A percentile compares a stretch with the other conserved stretches of the same genome.
Evolutionary conservation across 2,888 invertebrate species (phyloP).

Genomic region (Erannis defoliaria): DNA sequence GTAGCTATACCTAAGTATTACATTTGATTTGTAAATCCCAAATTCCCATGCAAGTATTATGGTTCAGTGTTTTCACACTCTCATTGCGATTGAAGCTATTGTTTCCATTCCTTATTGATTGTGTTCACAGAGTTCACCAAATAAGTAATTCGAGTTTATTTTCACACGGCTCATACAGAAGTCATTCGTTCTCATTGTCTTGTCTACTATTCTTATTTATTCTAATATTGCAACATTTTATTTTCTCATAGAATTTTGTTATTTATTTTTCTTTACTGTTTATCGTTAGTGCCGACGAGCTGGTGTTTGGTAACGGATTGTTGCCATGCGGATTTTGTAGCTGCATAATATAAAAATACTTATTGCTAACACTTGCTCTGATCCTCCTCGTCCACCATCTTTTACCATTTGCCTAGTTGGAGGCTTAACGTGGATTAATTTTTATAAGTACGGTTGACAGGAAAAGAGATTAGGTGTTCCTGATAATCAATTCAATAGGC

Average conservation of each 20-base stretch:
- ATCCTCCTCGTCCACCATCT: too few species aligned
- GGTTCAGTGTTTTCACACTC: conserved; percentile 41
- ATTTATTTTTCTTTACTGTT: conserved; percentile 9
- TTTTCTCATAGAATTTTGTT: conserved; percentile 8
- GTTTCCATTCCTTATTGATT: conserved; percentile 51
- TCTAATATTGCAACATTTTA: conserved; percentile 23
- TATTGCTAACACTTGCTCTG: too few species aligned
- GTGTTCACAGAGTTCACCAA: conserved; percentile 41
- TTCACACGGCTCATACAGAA: conserved; percentile 44
- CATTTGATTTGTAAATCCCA: not conserved
- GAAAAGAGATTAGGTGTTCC: too few species aligned
- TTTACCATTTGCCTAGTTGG: too few species aligned
- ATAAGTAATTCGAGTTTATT: conserved; percentile 46
- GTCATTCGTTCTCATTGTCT: conserved; percentile 40
- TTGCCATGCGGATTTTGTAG: not conserved
- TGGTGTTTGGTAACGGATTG: not conserved
- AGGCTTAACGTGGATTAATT: too few species aligned
- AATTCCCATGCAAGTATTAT: conserved; percentile 6
- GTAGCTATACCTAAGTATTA: not conserved
- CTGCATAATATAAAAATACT: not conserved
- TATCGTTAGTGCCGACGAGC: not conserved
- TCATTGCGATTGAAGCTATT: conserved; percentile 48
- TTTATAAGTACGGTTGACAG: too few species aligned
- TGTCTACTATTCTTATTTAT: conserved; percentile 34
- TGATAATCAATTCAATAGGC: too few species aligned